Conservation (phyloP, 2,797 vertebrate species). For the Sebastiscus tertius region DNA sequence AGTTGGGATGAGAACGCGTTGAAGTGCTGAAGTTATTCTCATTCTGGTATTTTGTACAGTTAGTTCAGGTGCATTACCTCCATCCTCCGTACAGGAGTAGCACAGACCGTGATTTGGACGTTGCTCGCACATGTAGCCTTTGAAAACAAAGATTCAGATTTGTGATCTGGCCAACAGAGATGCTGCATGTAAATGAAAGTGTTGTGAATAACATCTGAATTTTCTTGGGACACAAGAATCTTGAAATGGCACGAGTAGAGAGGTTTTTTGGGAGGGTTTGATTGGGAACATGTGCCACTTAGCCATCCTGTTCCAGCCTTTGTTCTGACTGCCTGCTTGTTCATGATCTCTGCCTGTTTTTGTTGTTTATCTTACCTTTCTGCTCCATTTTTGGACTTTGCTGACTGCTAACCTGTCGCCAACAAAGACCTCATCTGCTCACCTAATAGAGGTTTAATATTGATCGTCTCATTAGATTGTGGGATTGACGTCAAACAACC, state of each 20-base stretch:
- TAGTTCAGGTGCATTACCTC: no score
- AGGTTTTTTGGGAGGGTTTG: neutral
- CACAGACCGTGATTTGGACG: neutral
- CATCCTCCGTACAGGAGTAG: no score
- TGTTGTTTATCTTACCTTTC: neutral
- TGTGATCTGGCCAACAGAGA: neutral
- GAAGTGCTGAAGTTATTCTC: no score
- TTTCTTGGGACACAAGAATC: neutral
- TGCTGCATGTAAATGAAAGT: neutral
- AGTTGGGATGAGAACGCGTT: no score
- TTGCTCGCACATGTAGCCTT: no score
- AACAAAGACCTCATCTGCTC: neutral
- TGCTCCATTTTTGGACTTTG: neutral
- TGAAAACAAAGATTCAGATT: neutral
- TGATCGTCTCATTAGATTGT: neutral
- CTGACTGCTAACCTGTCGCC: neutral
- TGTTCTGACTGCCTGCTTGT: neutral
- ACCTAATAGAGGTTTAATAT: neutral
- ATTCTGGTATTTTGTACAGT: no score
- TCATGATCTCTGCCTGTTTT: neutral
- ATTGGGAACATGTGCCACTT: neutral
- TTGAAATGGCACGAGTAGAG: neutral
- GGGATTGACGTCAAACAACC: neutral
- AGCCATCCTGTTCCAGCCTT: neutral
- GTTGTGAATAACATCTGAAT: neutral